These are phyloP conservation scores for Papilio elwesi DNA, from an alignment of 2,888 invertebrate species.

Conservation along the genomic window DNA sequence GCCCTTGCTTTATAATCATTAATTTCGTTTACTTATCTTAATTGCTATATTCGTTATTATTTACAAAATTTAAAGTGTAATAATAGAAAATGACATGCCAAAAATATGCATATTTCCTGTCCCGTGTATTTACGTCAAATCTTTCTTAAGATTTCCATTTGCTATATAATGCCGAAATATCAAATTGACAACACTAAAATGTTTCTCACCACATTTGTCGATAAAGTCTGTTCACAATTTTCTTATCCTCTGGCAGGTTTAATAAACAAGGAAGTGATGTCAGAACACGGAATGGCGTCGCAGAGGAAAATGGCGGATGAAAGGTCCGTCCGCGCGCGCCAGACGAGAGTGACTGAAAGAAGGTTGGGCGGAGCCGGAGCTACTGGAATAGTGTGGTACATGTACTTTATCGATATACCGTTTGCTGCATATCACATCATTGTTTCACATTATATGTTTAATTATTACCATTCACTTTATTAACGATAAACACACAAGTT, in stretches of 20 bases:
- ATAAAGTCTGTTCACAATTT: conserved; percentile 17
- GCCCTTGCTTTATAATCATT: no score
- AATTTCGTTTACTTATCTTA: no score
- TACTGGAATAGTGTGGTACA: conserved; percentile 36
- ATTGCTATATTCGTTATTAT: no score
- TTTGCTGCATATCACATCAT: conserved; percentile 7
- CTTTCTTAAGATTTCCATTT: no score
- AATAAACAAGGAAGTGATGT: conserved; percentile 58
- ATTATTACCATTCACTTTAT: no score
- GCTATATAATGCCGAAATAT: no score
- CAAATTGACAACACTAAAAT: neutral
- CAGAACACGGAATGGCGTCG: conserved; percentile 65
- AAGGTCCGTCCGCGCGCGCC: conserved; percentile 61
- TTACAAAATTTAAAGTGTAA: no score
- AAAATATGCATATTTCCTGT: no score
- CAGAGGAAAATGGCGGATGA: conserved; percentile 58
- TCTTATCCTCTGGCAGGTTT: conserved; percentile 16
- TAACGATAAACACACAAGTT: no score
- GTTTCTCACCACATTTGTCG: conserved; percentile 38
- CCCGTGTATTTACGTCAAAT: no score
- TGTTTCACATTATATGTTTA: conserved; percentile 35
- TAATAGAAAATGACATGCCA: no score
- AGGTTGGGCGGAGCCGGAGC: conserved; percentile 66
- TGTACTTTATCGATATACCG: conserved; percentile 40
- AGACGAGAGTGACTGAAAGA: conserved; percentile 69